A percentile compares a stretch with the other conserved stretches of the same genome.
These are phyloP conservation scores for Mirounga angustirostris DNA, from an alignment of 2,113 vertebrate genomes.

Conservation along the genomic window DNA sequence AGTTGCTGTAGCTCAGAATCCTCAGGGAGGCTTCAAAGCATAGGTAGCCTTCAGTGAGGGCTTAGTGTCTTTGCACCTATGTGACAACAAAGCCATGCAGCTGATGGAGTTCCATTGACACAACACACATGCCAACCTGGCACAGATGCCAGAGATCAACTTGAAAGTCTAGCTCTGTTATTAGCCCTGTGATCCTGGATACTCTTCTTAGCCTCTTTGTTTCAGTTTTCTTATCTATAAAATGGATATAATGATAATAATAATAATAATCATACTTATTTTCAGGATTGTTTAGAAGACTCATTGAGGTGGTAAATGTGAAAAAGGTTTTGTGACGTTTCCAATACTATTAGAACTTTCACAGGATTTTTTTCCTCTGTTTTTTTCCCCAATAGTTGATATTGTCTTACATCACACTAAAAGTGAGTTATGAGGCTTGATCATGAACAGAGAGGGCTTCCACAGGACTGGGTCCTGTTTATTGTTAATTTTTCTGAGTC, in stretches of 20 bases:
- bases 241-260: background rate
- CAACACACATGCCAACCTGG: rapidly evolving
- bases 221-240: background rate
- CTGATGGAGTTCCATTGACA: background rate
- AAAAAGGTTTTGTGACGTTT: background rate
- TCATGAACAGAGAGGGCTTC: background rate
- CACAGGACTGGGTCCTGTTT: background rate
- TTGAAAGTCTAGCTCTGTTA: background rate
- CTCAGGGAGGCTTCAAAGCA: background rate
- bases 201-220: background rate
- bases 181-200: background rate
- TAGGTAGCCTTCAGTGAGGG: too few relatives aligned
- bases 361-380: background rate
- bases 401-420: background rate
- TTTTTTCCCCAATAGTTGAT: background rate
- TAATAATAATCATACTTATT: background rate
- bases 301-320: background rate
- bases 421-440: background rate
- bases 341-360: background rate
- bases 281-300: background rate
- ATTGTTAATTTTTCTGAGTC: background rate
- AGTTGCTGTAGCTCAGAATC: background rate
- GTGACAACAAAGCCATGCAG: background rate
- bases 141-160: background rate
- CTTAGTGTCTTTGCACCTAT: background rate